A percentile compares a stretch with the other conserved stretches of the same genome.
Conservation (phyloP, 2,113 vertebrate species). For the Neodon shergylaensis region DNA sequence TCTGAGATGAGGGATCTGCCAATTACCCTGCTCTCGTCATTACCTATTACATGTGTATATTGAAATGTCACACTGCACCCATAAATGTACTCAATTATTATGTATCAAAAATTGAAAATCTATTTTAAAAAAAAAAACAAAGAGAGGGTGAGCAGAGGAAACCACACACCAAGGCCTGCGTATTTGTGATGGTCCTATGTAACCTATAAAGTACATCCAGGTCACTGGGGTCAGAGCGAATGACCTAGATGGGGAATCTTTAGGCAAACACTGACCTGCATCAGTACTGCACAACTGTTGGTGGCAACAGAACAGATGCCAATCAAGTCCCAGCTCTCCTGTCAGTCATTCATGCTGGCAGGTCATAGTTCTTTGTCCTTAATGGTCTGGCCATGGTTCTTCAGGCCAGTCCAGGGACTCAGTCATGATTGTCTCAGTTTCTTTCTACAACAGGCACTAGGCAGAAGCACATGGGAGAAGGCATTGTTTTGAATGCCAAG, state of each 20-base stretch:
- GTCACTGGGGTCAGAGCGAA: not conserved
- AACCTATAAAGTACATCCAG: not conserved
- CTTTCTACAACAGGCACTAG: not conserved
- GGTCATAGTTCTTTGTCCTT: not conserved
- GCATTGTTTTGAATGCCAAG: not conserved
- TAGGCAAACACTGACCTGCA: not conserved
- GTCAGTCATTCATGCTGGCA: not conserved
- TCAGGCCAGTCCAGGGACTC: not conserved
- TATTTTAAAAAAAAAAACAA: not conserved
- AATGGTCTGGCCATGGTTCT: not conserved
- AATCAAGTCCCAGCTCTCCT: not conserved
- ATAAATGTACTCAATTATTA: not conserved
- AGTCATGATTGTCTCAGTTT: not conserved
- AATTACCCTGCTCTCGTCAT: not conserved
- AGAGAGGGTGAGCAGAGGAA: not conserved
- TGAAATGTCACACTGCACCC: not conserved
- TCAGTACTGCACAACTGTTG: not conserved
- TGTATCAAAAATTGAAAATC: not conserved
- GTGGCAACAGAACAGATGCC: not conserved
- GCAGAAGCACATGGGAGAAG: not conserved
- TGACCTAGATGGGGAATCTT: not conserved
- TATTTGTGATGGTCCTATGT: fast-evolving
- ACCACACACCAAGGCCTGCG: not conserved
- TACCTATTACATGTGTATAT: not conserved
- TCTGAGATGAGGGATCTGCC: not conserved